phyloP scores from a whole-genome alignment of 2,888 invertebrate species.

The Siphlonurus alternatus region DNA sequence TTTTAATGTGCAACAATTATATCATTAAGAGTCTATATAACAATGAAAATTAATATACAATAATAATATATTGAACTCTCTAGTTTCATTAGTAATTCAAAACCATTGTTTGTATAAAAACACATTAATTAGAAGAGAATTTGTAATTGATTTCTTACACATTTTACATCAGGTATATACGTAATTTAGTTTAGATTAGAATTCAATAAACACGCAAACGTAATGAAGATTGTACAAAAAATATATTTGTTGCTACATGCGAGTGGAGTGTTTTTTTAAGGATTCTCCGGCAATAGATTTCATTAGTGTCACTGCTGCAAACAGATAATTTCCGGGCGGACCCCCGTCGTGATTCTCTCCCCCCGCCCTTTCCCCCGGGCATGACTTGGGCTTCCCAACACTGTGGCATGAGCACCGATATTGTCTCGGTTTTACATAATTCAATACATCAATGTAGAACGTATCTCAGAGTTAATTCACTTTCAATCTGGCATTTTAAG shows the following conservation, averaged over 20 bases:
- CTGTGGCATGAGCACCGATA: background rate
- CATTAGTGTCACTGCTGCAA: conserved; percentile 2
- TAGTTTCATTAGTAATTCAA: too few relatives aligned
- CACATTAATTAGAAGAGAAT: background rate
- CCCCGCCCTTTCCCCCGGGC: background rate
- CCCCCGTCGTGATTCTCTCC: background rate
- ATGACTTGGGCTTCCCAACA: background rate
- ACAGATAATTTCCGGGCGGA: conserved; percentile 1
- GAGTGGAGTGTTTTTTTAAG: background rate
- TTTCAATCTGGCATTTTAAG: too few relatives aligned
- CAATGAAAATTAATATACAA: too few relatives aligned
- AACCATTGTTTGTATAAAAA: background rate
- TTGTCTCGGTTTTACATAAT: background rate
- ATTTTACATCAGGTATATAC: background rate
- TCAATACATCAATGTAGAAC: background rate
- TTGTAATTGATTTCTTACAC: background rate
- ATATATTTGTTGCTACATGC: background rate
- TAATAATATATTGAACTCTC: too few relatives aligned
- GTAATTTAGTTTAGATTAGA: background rate
- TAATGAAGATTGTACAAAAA: background rate
- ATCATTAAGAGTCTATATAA: too few relatives aligned
- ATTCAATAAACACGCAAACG: background rate
- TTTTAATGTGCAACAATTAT: too few relatives aligned
- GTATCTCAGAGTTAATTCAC: too few relatives aligned
- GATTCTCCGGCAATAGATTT: conserved; percentile 3